Percentiles rank a stretch among this genome's conserved stretches.
phyloP scores from a whole-genome alignment of 2,888 invertebrate species.

The Chrysolina americana region DNA sequence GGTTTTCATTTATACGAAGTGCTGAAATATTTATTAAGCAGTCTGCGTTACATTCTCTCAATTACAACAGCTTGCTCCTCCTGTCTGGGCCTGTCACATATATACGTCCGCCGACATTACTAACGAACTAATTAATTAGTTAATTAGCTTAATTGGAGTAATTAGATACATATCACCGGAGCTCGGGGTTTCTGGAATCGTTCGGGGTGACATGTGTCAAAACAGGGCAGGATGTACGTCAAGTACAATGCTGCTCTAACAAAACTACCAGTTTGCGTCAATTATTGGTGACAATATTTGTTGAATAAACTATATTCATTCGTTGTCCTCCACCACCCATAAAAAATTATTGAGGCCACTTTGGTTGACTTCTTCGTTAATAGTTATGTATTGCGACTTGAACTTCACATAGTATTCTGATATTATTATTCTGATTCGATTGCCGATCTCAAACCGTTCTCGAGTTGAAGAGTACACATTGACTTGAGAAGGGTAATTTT shows the following conservation, averaged over 20 bases:
- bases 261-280: neutral
- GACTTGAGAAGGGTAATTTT: too few relatives aligned
- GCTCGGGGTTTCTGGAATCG: constrained; percentile 39
- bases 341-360: too few relatives aligned
- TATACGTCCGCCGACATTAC: constrained; percentile 58
- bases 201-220: constrained; percentile 24
- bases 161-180: constrained; percentile 56
- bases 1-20: constrained; percentile 61
- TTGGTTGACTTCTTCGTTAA: too few relatives aligned
- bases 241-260: neutral
- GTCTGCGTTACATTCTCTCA: constrained; percentile 59
- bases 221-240: neutral
- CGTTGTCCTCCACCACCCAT: too few relatives aligned
- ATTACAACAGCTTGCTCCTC: constrained; percentile 57
- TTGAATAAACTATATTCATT: too few relatives aligned
- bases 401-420: too few relatives aligned
- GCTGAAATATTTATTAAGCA: constrained; percentile 55
- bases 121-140: constrained; percentile 66
- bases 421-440: too few relatives aligned
- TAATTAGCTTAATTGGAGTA: constrained; percentile 68
- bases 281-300: too few relatives aligned
- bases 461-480: too few relatives aligned
- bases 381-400: too few relatives aligned
- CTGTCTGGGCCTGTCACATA: constrained; percentile 54
- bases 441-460: too few relatives aligned